phyloP scores from a whole-genome alignment of 1,140 invertebrate species.

The Cydia amplana region DNA sequence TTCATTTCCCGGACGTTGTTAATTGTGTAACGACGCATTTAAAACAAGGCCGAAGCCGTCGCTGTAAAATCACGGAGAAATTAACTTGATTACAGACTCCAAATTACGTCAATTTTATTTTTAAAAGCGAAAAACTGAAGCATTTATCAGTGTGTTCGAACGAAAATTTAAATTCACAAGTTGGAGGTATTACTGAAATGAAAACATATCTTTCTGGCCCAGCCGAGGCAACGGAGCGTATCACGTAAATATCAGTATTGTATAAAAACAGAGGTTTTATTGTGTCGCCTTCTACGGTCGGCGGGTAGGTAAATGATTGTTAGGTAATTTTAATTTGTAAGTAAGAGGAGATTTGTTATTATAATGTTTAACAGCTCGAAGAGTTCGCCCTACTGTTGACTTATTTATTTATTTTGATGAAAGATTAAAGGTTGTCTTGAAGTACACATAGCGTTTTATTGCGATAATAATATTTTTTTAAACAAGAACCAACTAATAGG shows the following conservation, averaged over 20 bases:
- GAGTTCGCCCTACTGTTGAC: constrained; percentile 77
- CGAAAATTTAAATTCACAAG: constrained; percentile 2
- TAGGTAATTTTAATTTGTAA: constrained; percentile 60
- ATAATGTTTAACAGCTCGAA: constrained; percentile 74
- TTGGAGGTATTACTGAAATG: constrained; percentile 26
- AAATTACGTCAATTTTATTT: constrained; percentile 15
- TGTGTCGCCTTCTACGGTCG: constrained; percentile 5
- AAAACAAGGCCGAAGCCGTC: constrained; percentile 5
- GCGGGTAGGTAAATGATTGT: constrained; percentile 37
- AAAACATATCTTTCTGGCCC: constrained; percentile 19
- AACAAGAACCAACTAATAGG: too few relatives aligned
- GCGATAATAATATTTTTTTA: too few relatives aligned
- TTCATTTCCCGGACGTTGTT: neutral
- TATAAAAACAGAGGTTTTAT: constrained; percentile 23
- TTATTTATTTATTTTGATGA: constrained; percentile 72
- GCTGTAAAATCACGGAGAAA: neutral
- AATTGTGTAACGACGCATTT: neutral
- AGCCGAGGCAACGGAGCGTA: constrained; percentile 1
- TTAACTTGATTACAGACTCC: neutral
- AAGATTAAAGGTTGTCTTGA: constrained; percentile 76
- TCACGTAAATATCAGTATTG: constrained; percentile 10
- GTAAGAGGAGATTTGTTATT: constrained; percentile 69
- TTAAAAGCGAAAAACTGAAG: constrained; percentile 8
- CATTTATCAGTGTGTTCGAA: constrained; percentile 15
- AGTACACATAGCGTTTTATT: constrained; percentile 55